Evolutionary conservation across 1,140 invertebrate genomes (phyloP), one percentile per base, ranked within the genome.

Genomic region (Trachymyrmex septentrionalis): DNA sequence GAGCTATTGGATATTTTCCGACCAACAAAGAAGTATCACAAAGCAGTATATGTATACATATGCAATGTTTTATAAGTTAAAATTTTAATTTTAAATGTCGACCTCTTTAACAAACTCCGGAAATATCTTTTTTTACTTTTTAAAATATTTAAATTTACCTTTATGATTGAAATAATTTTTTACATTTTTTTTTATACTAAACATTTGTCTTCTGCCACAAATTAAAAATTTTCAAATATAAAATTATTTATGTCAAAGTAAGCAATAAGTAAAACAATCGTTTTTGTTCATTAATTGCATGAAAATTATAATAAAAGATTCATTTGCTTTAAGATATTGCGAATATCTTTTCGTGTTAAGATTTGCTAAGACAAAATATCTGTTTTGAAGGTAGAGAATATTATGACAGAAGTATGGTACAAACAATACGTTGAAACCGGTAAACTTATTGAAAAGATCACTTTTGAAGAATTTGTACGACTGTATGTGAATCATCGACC

Each of bases 401-500:
- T 97, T 90, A 90, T 97, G 86, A 96, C 96, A 63, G 97, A 98
- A 94, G 95, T 97, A 9, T 96, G 96, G 84, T 97, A 96, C 87
- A 96, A 96, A 85, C 93, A 96, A 75, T 96, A 96, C 89, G 95
- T 96, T 14, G 93, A 96, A 71, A 95, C 93, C 14, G 96, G 96
- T 3, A 85, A 94, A 73, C 93, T 96, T 27, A 92, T 95, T 2
- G 95, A 96, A 0, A 95, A 96, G 72, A 96, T 97, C 61, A 96
- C 96, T 84, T 97, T 97, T 86, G 96, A 97, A 44, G 96, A 97
- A 55, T 97, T 98, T 90, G 96, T 98, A 2, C 97, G 96, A 93
- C 92, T 97, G 63, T 97, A 97, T 88, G 94, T 97, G 27, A 98
- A 97, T 92, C 97, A 97, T 92, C 95, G 97, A 76, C 97, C 97